These are phyloP conservation scores for Lagenorhynchus albirostris DNA, from an alignment of 2,113 vertebrate species.

Conservation along the genomic window DNA sequence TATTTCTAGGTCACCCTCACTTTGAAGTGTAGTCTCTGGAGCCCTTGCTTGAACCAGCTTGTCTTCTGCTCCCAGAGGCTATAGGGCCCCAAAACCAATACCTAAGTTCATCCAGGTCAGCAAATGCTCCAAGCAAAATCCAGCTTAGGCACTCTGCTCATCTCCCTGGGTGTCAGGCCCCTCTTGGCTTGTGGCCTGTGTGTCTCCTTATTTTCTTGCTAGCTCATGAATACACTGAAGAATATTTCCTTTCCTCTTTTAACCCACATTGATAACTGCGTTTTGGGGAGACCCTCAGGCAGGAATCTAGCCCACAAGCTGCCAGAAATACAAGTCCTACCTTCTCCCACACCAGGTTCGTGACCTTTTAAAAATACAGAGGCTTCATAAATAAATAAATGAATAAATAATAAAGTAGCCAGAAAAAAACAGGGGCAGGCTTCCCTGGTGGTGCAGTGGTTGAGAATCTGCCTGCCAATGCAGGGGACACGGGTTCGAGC, in stretches of 20 bases:
- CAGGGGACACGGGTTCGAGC: too few species aligned
- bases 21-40: conserved; percentile 2
- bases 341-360: not conserved
- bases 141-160: not conserved
- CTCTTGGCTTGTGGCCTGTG: not conserved
- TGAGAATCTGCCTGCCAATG: too few species aligned
- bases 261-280: not conserved
- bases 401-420: too few species aligned
- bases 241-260: not conserved
- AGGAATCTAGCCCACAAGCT: not conserved
- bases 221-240: not conserved
- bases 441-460: too few species aligned
- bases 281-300: not conserved
- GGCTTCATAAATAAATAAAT: too few species aligned
- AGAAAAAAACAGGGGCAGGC: too few species aligned
- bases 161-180: not conserved
- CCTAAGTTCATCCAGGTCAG: not conserved
- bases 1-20: conserved; percentile 34
- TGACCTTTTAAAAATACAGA: not conserved
- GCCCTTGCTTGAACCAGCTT: not conserved
- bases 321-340: not conserved
- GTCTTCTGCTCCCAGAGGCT: not conserved
- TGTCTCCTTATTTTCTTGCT: not conserved
- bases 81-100: not conserved
- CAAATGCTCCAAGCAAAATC: not conserved